Conservation (phyloP, 2,113 vertebrate species). For the Heterochromis multidens region DNA sequence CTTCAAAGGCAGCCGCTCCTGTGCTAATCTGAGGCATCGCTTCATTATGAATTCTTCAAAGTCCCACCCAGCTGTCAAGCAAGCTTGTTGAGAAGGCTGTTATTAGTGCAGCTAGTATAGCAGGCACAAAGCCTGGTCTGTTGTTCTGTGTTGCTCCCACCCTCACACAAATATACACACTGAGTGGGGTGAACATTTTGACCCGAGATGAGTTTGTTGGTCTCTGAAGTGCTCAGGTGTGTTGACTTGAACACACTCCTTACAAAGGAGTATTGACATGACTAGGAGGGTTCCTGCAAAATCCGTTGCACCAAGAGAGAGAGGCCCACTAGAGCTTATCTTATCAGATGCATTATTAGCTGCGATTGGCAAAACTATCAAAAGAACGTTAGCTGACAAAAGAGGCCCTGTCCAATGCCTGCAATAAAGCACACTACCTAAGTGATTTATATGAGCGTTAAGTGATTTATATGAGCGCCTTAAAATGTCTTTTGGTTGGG, state of each 20-base stretch:
- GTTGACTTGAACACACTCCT: constrained; percentile 66
- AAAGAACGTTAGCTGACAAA: constrained; percentile 77
- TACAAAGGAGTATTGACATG: constrained; percentile 72
- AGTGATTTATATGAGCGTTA: constrained; percentile 41
- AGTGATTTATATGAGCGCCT: constrained; percentile 70
- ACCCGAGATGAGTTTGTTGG: constrained; percentile 52
- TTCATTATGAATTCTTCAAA: constrained; percentile 77
- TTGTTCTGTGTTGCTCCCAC: constrained; percentile 55
- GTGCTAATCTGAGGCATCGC: constrained; percentile 73
- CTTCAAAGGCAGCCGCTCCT: constrained; percentile 74
- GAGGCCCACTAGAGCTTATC: constrained; percentile 68
- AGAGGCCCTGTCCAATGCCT: constrained; percentile 42
- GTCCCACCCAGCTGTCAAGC: constrained; percentile 73
- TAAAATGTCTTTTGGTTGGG: constrained; percentile 46
- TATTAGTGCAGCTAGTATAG: constrained; percentile 57
- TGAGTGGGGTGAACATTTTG: constrained; percentile 21
- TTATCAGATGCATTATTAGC: constrained; percentile 81
- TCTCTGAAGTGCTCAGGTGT: constrained; percentile 74
- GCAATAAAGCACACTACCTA: constrained; percentile 57
- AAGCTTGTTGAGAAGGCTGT: constrained; percentile 66
- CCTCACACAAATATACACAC: constrained; percentile 43
- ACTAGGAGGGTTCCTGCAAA: constrained; percentile 50
- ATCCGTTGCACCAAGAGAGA: constrained; percentile 49
- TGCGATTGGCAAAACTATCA: constrained; percentile 81
- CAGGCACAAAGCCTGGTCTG: constrained; percentile 62